Percentiles rank a stretch among this genome's conserved stretches.
phyloP scores from a whole-genome alignment of 2,113 vertebrate genomes.

The Ellobius talpinus region DNA sequence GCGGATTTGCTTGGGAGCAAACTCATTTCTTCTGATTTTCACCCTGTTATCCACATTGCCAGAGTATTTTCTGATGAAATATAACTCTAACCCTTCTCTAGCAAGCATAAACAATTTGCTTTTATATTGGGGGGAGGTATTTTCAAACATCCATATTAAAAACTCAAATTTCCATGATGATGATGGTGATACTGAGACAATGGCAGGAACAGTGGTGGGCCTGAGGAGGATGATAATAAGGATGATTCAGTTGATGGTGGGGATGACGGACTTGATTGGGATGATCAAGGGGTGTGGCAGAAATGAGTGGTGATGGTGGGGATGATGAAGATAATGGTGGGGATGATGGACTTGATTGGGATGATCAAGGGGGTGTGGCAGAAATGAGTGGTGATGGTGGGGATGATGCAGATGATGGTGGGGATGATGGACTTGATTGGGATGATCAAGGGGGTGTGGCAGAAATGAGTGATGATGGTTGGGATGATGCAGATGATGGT shows the following conservation, averaged over 20 bases:
- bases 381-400: neutral
- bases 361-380: neutral
- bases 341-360: neutral
- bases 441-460: neutral
- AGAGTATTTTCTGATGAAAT: neutral
- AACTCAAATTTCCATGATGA: neutral
- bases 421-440: neutral
- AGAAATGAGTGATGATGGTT: neutral
- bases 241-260: neutral
- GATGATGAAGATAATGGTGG: neutral
- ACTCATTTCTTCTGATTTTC: slow-evolving; percentile 7
- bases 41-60: neutral
- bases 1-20: neutral
- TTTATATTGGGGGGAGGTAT: neutral
- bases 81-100: neutral
- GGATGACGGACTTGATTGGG: neutral
- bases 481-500: neutral
- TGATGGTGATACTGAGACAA: neutral
- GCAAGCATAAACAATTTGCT: neutral
- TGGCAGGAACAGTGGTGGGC: too few species aligned
- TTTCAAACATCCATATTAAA: neutral
- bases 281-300: neutral
- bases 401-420: neutral
- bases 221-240: neutral
- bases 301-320: neutral